Base-by-base conservation (phyloP, 2,888 invertebrate species). In the Platycheirus rosarum region DNA sequence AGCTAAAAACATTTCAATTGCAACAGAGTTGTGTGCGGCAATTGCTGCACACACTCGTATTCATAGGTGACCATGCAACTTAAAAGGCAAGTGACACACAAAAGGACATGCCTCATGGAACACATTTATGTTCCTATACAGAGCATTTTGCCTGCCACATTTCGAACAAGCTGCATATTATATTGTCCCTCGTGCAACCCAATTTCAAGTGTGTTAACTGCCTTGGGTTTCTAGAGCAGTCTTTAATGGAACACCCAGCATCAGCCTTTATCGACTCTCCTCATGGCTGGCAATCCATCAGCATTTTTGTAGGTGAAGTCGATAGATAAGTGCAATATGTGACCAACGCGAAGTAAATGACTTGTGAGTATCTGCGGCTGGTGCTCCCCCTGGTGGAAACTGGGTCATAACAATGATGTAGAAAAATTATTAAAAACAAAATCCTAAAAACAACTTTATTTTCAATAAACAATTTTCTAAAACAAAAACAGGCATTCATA, bases 261-360 rank as follows among this genome's bases (percentile, higher is more conserved):
- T 20, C 53, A n/a, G n/a, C 46, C 46, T 46, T 32, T 9, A 63
- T 16, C 60, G 40, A 23, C 35, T 46, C 49, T 16, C 37, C 44
- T 62, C 37, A 18, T 42, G 49, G 14, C 29, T 42, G 49, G 14
- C 73, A 32, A 53, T 71, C 60, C 60, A 70, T 71, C 70, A 62
- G 16, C 18, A 32, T 65, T 57, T 44, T 70, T 80, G 70, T 80
- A 80, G 80, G 80, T 80, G 76, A 70, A 75, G 75, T 80, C 60
- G 77, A 65, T 48, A 26, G 53, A 35, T 29, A 53, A 71, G 76
- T 71, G 70, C 70, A 79, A 74, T 79, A 74, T 74, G 46, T 48
- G 73, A 35, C 62, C 73, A 51, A 32, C 40, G 20, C 40, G 51
- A 35, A 44, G 11, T 13, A 73, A 46, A 40, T 26, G 40, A 8